A percentile compares a stretch with the other conserved stretches of the same genome.
Evolutionary conservation across 1,140 invertebrate genomes (phyloP).

Genomic region (Cyphomyrmex costatus): DNA sequence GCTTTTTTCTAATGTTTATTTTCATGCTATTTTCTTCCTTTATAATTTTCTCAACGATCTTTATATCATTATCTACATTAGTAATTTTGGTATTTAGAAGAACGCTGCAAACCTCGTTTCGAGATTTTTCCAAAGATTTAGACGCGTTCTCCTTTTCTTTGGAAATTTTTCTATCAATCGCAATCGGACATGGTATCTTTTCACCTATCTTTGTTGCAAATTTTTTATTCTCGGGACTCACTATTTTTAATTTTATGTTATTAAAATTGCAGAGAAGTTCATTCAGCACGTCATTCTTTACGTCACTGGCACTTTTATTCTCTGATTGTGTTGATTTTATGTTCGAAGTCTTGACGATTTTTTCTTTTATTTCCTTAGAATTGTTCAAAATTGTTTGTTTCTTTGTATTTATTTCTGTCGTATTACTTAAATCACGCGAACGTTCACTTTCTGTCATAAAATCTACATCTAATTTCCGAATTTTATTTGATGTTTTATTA

Average conservation of each 20-base stretch:
- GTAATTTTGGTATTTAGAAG: not conserved
- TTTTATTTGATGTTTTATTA: not conserved
- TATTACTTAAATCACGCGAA: not conserved
- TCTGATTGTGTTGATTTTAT: not conserved
- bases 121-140: not conserved
- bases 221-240: constrained; percentile 25
- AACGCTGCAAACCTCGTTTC: not conserved
- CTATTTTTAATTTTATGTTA: constrained; percentile 81
- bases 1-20: not conserved
- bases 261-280: constrained; percentile 83
- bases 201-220: not conserved
- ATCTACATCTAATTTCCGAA: constrained; percentile 2
- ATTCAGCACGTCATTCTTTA: constrained; percentile 81
- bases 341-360: not conserved
- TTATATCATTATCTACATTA: not conserved
- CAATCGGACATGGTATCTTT: not conserved
- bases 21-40: not conserved
- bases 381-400: not conserved
- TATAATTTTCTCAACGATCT: not conserved
- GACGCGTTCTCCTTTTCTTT: not conserved
- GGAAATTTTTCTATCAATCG: constrained; percentile 21
- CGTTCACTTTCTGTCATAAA: not conserved
- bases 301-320: constrained; percentile 73
- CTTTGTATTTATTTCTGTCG: constrained; percentile 12
- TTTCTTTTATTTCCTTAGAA: not conserved